Base-by-base conservation (phyloP, 2,797 vertebrate species). In the Sebastes matsubarae region DNA sequence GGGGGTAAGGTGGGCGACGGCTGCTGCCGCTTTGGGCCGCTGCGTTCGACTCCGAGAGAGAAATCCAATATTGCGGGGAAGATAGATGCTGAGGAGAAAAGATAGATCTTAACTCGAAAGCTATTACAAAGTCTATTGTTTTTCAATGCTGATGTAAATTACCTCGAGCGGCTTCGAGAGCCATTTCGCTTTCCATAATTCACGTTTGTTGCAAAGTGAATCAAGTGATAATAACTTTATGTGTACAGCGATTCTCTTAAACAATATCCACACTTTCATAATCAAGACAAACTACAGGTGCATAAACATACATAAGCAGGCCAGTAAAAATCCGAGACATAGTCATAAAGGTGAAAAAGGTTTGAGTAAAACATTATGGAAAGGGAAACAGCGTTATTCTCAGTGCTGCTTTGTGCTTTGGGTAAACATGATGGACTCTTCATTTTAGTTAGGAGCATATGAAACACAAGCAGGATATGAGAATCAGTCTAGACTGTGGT, bases 71-170 rank as follows among this genome's bases (percentile, higher is more conserved):
- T 64, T 74, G 80, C 68, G 16, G 12, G 20, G 64, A 77, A 83
- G 87, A 90, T 46, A 79, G 72, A 87, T 85, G 70, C 54, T 34
- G 50, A 84, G 76, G 27, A 87, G 60, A 80, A 79, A 85, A 89
- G 80, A 90, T 68, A 76, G 83, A 88, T 89, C 77, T 86, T 70
- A 78, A 86, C 83, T 90, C 8, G 7, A 88, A 88, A 89, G 80
- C 88, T 80, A 87, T 91, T 88, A 88, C 80, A 82, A 79, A 87
- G 70, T 84, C 72, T 83, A 82, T 91, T 92, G 81, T 92, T 92
- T 84, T 88, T 75, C 85, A 77, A 67, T 75, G 80, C 54, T 68
- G 71, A 88, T 85, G 87, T 81, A 89, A 92, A 93, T 93, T 79
- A 90, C 88, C 81, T 77, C 32, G 1, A 87, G 80, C 65, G 38